Conservation (phyloP, 2,113 vertebrate genomes). For the Callionymus lyra region DNA sequence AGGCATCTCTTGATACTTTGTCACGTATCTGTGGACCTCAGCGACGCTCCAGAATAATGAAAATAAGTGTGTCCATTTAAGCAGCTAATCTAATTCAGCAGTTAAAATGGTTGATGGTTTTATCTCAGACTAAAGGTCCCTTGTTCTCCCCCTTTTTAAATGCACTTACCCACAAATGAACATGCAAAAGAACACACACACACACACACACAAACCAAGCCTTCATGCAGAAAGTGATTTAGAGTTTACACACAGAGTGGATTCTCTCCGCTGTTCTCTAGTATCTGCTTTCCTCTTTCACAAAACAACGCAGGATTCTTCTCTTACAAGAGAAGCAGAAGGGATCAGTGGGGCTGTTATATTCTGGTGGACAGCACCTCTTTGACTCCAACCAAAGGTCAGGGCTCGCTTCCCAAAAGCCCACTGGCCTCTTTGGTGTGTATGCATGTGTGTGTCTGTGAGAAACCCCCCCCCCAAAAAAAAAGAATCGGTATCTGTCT, state of each 20-base stretch:
- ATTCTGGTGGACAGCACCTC: constrained; percentile 48
- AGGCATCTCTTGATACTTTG: constrained; percentile 12
- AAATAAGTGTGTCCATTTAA: constrained; percentile 63
- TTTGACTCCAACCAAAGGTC: constrained; percentile 55
- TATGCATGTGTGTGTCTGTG: constrained; percentile 13
- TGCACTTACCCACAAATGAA: constrained; percentile 10
- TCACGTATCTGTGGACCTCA: constrained; percentile 17
- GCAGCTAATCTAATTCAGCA: constrained; percentile 57
- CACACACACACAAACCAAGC: constrained; percentile 15
- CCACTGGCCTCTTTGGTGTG: constrained; percentile 30
- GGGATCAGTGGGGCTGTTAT: constrained; percentile 57
- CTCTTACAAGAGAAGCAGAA: constrained; percentile 55
- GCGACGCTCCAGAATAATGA: constrained; percentile 56
- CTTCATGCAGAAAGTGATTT: constrained; percentile 42
- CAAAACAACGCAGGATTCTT: constrained; percentile 54
- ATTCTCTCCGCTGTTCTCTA: constrained; percentile 48
- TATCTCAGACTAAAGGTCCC: constrained; percentile 42
- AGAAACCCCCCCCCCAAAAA: too few species aligned
- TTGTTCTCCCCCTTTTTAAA: constrained; percentile 53
- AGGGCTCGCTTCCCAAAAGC: constrained; percentile 45
- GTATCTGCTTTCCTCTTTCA: constrained; percentile 34
- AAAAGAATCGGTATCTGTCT: constrained; percentile 1
- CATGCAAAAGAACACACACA: constrained; percentile 27
- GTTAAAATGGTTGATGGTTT: constrained; percentile 50
- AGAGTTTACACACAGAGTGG: constrained; percentile 42